Evolutionary conservation across 2,797 vertebrate species (phyloP).

Genomic region (Phalanger gymnotis): DNA sequence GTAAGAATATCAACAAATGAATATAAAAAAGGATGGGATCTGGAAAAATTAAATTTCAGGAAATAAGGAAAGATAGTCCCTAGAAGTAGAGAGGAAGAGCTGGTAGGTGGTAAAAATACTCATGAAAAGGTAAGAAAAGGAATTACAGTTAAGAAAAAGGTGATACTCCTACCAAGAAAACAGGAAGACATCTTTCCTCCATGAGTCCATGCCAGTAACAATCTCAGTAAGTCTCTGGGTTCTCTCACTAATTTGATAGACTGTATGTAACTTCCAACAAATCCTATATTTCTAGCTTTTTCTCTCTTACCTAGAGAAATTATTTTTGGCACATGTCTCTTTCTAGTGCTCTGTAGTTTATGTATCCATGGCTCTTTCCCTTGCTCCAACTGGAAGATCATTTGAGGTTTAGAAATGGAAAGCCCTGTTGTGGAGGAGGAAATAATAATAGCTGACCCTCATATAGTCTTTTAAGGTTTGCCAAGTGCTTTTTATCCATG

Average conservation of each 20-base stretch:
- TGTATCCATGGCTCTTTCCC: conserved; percentile 34
- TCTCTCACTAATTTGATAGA: no score
- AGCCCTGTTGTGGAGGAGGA: conserved; percentile 66
- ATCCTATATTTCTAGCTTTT: no score
- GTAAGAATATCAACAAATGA: no score
- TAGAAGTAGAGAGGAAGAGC: no score
- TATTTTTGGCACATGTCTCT: conserved; percentile 25
- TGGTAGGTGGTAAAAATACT: no score
- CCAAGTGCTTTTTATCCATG: no score
- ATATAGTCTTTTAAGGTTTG: no score
- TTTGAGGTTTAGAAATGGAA: conserved; percentile 65
- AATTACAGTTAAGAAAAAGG: neutral
- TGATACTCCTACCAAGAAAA: neutral
- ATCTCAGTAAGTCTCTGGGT: conserved; percentile 26
- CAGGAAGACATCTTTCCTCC: neutral
- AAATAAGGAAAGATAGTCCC: no score
- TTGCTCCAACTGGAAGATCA: conserved; percentile 70
- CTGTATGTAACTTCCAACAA: no score
- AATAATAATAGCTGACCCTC: neutral
- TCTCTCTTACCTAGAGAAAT: conserved; percentile 65
- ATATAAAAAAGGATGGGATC: no score
- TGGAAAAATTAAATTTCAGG: no score
- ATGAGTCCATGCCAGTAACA: neutral
- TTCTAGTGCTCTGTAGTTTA: conserved; percentile 42
- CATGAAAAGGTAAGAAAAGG: neutral